Conservation (phyloP, 2,797 vertebrate species). For the Eospalax fontanierii region DNA sequence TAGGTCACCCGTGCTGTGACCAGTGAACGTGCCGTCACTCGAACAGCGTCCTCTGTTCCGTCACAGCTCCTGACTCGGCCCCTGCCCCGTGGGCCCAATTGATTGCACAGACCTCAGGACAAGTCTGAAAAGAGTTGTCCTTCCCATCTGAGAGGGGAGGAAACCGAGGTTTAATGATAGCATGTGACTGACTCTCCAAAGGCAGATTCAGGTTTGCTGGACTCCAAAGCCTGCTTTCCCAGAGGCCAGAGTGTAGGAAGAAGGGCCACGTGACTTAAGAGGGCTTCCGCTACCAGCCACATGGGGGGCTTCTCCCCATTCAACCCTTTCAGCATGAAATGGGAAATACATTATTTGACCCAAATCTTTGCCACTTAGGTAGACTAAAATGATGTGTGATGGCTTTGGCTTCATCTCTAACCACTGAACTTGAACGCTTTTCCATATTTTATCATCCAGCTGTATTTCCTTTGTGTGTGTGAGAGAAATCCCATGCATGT, state of each 20-base stretch:
- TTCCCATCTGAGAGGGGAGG: background rate
- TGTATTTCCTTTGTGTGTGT: background rate
- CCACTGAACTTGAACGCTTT: background rate
- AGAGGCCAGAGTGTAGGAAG: background rate
- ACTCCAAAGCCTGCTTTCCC: background rate
- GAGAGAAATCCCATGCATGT: background rate
- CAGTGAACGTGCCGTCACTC: too few relatives aligned
- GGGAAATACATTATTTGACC: background rate
- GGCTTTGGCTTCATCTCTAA: background rate
- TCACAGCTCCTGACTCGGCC: background rate
- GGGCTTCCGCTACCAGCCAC: background rate
- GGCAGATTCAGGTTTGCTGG: background rate
- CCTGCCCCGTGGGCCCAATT: fast-evolving
- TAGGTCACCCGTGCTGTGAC: too few relatives aligned
- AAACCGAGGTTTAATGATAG: background rate
- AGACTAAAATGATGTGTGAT: background rate
- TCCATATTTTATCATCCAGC: background rate
- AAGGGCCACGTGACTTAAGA: background rate
- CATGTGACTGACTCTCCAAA: background rate
- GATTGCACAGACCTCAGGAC: background rate
- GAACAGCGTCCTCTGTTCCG: background rate
- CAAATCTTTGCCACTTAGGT: background rate
- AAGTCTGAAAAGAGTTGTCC: background rate
- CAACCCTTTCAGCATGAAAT: background rate
- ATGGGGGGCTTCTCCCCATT: too few relatives aligned